These are phyloP conservation scores for Phenacoccus solenopsis DNA, from an alignment of 1,140 invertebrate genomes.

Conservation along the genomic window DNA sequence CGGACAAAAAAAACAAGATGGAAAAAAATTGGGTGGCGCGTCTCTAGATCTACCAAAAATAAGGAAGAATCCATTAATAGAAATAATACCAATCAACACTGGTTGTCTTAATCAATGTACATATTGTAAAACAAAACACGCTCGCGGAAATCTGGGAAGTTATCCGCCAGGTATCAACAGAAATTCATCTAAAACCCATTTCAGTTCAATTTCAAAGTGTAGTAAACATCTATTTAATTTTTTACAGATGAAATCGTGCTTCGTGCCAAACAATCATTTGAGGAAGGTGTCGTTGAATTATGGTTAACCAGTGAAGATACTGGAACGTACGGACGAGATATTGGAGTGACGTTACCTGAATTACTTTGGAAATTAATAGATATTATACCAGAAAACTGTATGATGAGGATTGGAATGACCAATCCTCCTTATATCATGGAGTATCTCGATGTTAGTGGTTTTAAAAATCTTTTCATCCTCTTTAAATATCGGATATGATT, in stretches of 20 bases:
- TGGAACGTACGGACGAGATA: slow-evolving; percentile 91
- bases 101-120: slow-evolving; percentile 97
- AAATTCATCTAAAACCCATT: too few relatives aligned
- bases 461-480: not conserved
- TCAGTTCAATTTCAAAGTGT: too few relatives aligned
- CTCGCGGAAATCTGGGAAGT: slow-evolving; percentile 85
- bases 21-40: slow-evolving; percentile 76
- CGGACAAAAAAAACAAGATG: slow-evolving; percentile 64
- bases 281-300: slow-evolving; percentile 90
- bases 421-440: slow-evolving; percentile 97
- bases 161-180: slow-evolving; percentile 51
- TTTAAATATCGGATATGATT: not conserved
- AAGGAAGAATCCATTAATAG: slow-evolving; percentile 85
- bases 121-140: slow-evolving; percentile 98
- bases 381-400: slow-evolving; percentile 80
- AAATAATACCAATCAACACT: slow-evolving; percentile 96
- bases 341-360: slow-evolving; percentile 74
- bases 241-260: slow-evolving; percentile 58
- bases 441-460: slow-evolving; percentile 53
- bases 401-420: slow-evolving; percentile 86
- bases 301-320: slow-evolving; percentile 98
- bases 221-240: slow-evolving; percentile 4
- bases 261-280: slow-evolving; percentile 68
- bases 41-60: slow-evolving; percentile 82
- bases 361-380: slow-evolving; percentile 76